phyloP scores from a whole-genome alignment of 2,113 vertebrate species.

The Syngnathus typhle region DNA sequence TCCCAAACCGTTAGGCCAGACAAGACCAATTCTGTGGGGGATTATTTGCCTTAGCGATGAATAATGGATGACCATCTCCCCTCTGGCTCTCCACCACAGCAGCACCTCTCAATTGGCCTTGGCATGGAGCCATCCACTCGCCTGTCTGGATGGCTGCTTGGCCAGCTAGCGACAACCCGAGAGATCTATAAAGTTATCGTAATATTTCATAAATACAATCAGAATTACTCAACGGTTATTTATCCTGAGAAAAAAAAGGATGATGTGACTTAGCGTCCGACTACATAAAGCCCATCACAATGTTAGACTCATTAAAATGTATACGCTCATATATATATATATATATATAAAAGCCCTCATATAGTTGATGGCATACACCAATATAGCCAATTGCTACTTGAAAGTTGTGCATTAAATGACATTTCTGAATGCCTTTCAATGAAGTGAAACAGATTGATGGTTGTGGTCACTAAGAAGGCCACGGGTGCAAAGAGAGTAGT shows the following conservation, averaged over 20 bases:
- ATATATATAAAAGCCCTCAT: background rate
- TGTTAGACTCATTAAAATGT: too few species aligned
- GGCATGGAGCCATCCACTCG: conserved; percentile 67
- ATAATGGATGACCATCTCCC: conserved; percentile 78
- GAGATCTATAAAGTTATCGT: conserved; percentile 48
- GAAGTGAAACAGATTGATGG: conserved; percentile 37
- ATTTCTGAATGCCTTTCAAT: conserved; percentile 22
- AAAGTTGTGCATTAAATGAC: conserved; percentile 15
- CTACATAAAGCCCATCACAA: background rate
- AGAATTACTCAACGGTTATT: conserved; percentile 22
- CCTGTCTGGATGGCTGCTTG: conserved; percentile 63
- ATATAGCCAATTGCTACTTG: background rate
- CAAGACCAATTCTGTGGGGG: conserved; percentile 73
- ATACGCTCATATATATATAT: background rate
- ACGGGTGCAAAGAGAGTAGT: conserved; percentile 43
- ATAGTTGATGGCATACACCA: too few species aligned
- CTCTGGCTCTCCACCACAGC: conserved; percentile 69
- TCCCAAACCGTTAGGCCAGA: conserved; percentile 67
- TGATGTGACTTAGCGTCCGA: background rate
- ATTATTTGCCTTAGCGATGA: conserved; percentile 77
- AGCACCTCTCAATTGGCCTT: conserved; percentile 75
- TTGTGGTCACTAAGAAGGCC: conserved; percentile 47
- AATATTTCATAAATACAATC: conserved; percentile 55
- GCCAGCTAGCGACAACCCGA: conserved; percentile 43
- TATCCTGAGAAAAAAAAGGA: conserved; percentile 10